These are phyloP conservation scores for Dioctria rufipes DNA, from an alignment of 2,888 invertebrate species.

Conservation along the genomic window DNA sequence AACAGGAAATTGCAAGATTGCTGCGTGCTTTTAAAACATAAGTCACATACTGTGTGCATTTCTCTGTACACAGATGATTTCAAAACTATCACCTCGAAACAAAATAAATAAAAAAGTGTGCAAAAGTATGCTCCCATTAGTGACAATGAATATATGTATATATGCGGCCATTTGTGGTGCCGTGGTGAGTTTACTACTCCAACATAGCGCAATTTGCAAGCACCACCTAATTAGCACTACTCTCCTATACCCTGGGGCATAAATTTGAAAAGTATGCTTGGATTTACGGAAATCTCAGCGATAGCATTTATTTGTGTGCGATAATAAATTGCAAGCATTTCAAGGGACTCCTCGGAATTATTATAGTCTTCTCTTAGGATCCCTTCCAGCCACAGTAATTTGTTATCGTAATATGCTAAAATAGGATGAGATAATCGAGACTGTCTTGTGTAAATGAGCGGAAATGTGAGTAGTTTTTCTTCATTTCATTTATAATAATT, in stretches of 20 bases:
- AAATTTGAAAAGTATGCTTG: slow-evolving; percentile 31
- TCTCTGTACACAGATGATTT: slow-evolving; percentile 14
- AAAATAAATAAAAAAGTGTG: slow-evolving; percentile 17
- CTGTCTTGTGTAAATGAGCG: no score
- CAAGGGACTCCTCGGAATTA: background rate
- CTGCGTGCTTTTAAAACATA: slow-evolving; percentile 9
- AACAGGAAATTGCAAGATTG: slow-evolving; percentile 32
- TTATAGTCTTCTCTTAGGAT: background rate
- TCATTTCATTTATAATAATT: no score
- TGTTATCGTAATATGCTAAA: no score
- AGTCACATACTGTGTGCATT: slow-evolving; percentile 5
- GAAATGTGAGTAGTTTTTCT: no score
- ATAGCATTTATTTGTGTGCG: slow-evolving; percentile 29
- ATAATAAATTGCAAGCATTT: slow-evolving; percentile 29
- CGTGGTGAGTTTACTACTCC: slow-evolving; percentile 21
- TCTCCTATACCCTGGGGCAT: slow-evolving; percentile 24
- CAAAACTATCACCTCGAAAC: slow-evolving; percentile 27
- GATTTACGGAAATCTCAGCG: slow-evolving; percentile 22
- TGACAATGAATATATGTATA: slow-evolving; percentile 30
- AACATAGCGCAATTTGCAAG: slow-evolving; percentile 34
- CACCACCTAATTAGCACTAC: slow-evolving; percentile 44
- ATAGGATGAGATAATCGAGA: background rate
- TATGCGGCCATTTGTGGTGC: slow-evolving; percentile 12
- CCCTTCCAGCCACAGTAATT: background rate
- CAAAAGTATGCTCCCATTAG: slow-evolving; percentile 31